phyloP scores from a whole-genome alignment of 2,797 vertebrate genomes.

The Percopsis omiscomaycus region DNA sequence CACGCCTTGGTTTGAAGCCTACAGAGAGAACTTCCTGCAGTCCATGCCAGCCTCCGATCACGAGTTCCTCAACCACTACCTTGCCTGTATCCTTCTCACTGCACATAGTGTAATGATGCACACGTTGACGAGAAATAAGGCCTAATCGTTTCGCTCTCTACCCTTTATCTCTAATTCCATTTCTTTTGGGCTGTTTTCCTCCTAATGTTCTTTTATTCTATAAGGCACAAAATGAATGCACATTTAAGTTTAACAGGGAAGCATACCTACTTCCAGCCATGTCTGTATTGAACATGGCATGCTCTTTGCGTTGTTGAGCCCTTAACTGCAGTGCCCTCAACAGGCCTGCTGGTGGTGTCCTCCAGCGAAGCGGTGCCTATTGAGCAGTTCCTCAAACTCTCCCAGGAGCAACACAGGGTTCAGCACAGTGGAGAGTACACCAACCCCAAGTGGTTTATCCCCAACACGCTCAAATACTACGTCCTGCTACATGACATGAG shows the following conservation, averaged over 20 bases:
- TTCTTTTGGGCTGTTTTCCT: no score
- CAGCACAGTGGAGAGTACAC: constrained; percentile 94
- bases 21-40: constrained; percentile 95
- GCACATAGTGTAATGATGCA: not conserved
- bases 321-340: constrained; percentile 55
- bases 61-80: constrained; percentile 96
- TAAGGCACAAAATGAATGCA: no score
- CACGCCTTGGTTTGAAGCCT: constrained; percentile 97
- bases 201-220: no score
- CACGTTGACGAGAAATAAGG: not conserved
- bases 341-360: constrained; percentile 95
- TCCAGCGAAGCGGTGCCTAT: constrained; percentile 88
- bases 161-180: no score
- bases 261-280: no score
- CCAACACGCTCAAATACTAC: constrained; percentile 98
- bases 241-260: no score
- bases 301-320: constrained; percentile 22
- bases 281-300: no score
- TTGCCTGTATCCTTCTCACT: constrained; percentile 94
- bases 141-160: not conserved
- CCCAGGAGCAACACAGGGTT: constrained; percentile 95
- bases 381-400: constrained; percentile 95
- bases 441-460: constrained; percentile 97
- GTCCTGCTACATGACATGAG: constrained; percentile 93
- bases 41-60: constrained; percentile 94